Evolutionary conservation across 2,113 vertebrate species (phyloP).

Genomic region (Sinosuthora webbiana): DNA sequence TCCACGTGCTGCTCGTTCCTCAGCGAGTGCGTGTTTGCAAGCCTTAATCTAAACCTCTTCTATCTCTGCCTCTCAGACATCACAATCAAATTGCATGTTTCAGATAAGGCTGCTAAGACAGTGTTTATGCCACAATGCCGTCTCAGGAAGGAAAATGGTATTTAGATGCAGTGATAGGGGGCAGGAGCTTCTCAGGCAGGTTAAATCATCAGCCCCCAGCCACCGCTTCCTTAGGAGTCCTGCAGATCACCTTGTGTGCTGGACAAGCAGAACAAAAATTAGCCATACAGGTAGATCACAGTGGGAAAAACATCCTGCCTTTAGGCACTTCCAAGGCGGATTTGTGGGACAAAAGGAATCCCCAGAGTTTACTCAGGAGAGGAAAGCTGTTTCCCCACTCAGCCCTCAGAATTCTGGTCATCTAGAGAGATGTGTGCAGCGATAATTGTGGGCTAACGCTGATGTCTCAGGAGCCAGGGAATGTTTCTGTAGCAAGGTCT

Average conservation of each 20-base stretch:
- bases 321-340: not conserved
- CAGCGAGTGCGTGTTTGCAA: not conserved
- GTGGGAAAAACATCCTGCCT: not conserved
- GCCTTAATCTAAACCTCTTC: not conserved
- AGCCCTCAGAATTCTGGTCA: not conserved
- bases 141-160: not conserved
- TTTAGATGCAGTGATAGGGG: not conserved
- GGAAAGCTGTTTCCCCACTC: not conserved
- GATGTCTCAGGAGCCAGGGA: not conserved
- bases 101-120: not conserved
- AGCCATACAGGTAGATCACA: not conserved
- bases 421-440: not conserved
- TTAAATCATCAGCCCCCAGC: not conserved
- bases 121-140: not conserved
- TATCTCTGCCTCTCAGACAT: constrained; percentile 9
- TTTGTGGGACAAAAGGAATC: not conserved
- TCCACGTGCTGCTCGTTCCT: not conserved
- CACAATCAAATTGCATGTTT: not conserved
- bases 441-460: not conserved
- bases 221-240: not conserved
- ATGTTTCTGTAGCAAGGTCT: not conserved
- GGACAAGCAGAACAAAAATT: not conserved
- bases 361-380: not conserved
- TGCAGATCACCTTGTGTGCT: not conserved
- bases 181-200: not conserved